Evolutionary conservation across 30 jellyfish, hydroid and myxozoan genomes (phyloP).

Genomic region (Aurelia sp.): DNA sequence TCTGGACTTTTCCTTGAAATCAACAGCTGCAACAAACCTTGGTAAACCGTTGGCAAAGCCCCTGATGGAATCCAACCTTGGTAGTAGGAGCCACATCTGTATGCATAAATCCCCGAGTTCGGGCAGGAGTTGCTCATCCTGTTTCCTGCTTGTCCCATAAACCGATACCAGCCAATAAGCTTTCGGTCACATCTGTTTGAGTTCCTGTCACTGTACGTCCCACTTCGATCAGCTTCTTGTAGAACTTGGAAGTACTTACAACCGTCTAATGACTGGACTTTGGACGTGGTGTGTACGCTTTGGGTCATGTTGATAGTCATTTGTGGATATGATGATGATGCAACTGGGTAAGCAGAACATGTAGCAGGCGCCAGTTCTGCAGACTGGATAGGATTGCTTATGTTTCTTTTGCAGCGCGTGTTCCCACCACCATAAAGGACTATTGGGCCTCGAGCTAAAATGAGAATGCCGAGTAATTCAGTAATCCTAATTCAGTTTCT

Average conservation of each 20-base stretch:
- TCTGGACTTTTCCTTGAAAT: too few species aligned
- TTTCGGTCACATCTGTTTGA: slow-evolving; percentile 64
- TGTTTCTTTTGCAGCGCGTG: background rate
- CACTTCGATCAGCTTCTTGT: slow-evolving; percentile 59
- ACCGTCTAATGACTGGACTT: slow-evolving; percentile 21
- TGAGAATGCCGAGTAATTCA: too few species aligned
- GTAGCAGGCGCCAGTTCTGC: background rate
- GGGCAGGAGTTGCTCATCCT: slow-evolving; percentile 60
- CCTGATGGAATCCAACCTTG: slow-evolving; percentile 82
- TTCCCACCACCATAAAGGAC: background rate
- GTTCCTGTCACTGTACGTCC: slow-evolving; percentile 40
- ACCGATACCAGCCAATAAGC: slow-evolving; percentile 85
- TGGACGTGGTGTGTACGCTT: slow-evolving; percentile 29
- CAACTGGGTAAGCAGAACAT: slow-evolving; percentile 2
- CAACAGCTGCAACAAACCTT: slow-evolving; percentile 17
- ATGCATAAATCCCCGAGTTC: slow-evolving; percentile 28
- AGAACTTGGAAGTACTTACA: slow-evolving; percentile 57
- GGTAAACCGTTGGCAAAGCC: slow-evolving; percentile 4
- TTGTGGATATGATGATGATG: background rate
- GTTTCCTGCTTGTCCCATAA: slow-evolving; percentile 65
- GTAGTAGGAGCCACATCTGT: slow-evolving; percentile 76
- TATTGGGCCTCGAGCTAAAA: too few species aligned
- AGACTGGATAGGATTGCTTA: background rate
- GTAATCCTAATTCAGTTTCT: too few species aligned
- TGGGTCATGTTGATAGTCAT: background rate